phyloP scores from a whole-genome alignment of 1,140 invertebrate genomes.

The Plectrocnemia conspersa region DNA sequence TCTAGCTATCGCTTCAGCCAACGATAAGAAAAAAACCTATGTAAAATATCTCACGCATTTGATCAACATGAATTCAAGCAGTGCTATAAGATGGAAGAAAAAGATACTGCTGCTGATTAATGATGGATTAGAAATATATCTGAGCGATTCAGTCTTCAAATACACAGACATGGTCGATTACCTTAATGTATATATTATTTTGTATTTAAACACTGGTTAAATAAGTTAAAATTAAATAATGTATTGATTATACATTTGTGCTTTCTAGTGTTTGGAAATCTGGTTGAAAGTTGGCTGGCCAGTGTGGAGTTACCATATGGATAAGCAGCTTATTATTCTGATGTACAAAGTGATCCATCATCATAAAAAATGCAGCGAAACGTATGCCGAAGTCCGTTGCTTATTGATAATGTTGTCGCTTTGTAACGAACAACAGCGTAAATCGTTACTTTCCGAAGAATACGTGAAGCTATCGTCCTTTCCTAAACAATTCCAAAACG shows the following conservation, averaged over 20 bases:
- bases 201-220: neutral
- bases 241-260: constrained; percentile 9
- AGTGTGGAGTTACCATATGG: constrained; percentile 17
- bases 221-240: neutral
- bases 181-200: constrained; percentile 19
- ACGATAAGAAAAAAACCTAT: constrained; percentile 24
- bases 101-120: constrained; percentile 22
- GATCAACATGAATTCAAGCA: constrained; percentile 23
- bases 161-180: constrained; percentile 3
- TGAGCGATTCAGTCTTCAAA: constrained; percentile 9
- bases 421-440: constrained; percentile 19
- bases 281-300: constrained; percentile 29
- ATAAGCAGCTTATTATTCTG: constrained; percentile 16
- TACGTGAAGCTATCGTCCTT: constrained; percentile 11
- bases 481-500: constrained; percentile 15
- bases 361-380: neutral
- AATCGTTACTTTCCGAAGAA: constrained; percentile 19
- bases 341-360: constrained; percentile 24
- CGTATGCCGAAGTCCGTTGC: constrained; percentile 7
- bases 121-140: constrained; percentile 26
- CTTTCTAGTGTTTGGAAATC: constrained; percentile 28
- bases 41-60: constrained; percentile 23
- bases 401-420: constrained; percentile 18
- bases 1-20: constrained; percentile 15
- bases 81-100: constrained; percentile 31